phyloP scores from a whole-genome alignment of 2,797 vertebrate species.

The Rachycentron canadum region DNA sequence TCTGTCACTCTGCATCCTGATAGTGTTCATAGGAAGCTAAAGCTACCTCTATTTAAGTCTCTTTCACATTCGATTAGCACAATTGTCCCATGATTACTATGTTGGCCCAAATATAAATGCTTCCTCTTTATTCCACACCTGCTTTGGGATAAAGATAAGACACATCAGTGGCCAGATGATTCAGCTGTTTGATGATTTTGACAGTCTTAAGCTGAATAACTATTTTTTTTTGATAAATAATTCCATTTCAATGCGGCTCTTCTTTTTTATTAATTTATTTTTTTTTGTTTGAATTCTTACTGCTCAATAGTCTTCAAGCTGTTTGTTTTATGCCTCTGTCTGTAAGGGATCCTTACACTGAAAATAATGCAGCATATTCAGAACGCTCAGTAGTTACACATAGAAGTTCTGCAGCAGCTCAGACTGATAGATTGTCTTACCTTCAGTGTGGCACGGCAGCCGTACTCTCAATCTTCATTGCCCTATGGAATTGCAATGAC shows the following conservation, averaged over 20 bases:
- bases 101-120: slow-evolving; percentile 11
- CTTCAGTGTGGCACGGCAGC: slow-evolving; percentile 40
- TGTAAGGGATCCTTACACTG: neutral
- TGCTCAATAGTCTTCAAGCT: neutral
- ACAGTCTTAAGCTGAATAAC: slow-evolving; percentile 7
- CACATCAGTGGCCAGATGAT: slow-evolving; percentile 1
- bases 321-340: neutral
- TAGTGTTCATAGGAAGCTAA: slow-evolving; percentile 38
- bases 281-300: too few species aligned
- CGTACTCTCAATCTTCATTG: slow-evolving; percentile 66
- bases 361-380: slow-evolving; percentile 41
- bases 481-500: slow-evolving; percentile 59
- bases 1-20: slow-evolving; percentile 42
- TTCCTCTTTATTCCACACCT: neutral
- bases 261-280: slow-evolving; percentile 11
- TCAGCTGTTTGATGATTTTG: slow-evolving; percentile 8
- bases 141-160: slow-evolving; percentile 12
- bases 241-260: neutral
- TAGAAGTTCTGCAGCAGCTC: slow-evolving; percentile 26
- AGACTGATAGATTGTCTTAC: slow-evolving; percentile 51
- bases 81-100: slow-evolving; percentile 34
- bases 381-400: slow-evolving; percentile 14
- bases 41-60: slow-evolving; percentile 44
- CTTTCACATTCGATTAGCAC: slow-evolving; percentile 49
- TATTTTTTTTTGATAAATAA: neutral